phyloP scores from a whole-genome alignment of 1,140 invertebrate genomes.

The Choristoneura fumiferana region DNA sequence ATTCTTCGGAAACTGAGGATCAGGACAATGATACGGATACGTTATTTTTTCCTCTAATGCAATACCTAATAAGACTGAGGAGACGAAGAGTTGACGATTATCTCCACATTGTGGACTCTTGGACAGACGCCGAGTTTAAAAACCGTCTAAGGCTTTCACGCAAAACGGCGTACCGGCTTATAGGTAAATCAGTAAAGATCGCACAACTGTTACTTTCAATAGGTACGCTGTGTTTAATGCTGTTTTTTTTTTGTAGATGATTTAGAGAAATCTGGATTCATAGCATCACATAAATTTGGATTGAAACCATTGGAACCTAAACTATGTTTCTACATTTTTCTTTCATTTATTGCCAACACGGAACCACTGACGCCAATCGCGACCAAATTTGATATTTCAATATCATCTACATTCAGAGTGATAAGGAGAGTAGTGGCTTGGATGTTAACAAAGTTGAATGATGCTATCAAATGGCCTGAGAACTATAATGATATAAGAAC shows the following conservation, averaged over 20 bases:
- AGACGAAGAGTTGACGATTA: slow-evolving; percentile 53
- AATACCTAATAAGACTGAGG: slow-evolving; percentile 47
- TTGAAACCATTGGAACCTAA: slow-evolving; percentile 53
- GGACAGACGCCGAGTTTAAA: slow-evolving; percentile 52
- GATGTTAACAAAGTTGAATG: slow-evolving; percentile 57
- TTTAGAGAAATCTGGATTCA: slow-evolving; percentile 47
- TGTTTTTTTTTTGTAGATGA: slow-evolving; percentile 42
- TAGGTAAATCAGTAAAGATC: slow-evolving; percentile 32
- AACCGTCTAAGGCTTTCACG: slow-evolving; percentile 44
- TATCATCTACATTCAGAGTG: slow-evolving; percentile 60
- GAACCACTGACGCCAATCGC: slow-evolving; percentile 57
- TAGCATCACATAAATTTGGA: slow-evolving; percentile 58
- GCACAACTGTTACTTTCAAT: slow-evolving; percentile 5
- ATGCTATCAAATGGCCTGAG: slow-evolving; percentile 54
- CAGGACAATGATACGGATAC: slow-evolving; percentile 41
- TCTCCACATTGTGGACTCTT: slow-evolving; percentile 52
- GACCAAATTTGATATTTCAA: slow-evolving; percentile 59
- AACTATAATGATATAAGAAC: slow-evolving; percentile 39
- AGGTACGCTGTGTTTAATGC: not conserved
- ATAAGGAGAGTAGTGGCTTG: slow-evolving; percentile 54
- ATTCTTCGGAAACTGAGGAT: slow-evolving; percentile 39
- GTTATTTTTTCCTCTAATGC: slow-evolving; percentile 57
- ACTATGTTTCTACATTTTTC: slow-evolving; percentile 60
- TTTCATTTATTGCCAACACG: slow-evolving; percentile 53
- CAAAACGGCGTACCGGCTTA: slow-evolving; percentile 42